phyloP scores from a whole-genome alignment of 2,888 invertebrate genomes.

The Andrena flavipes region DNA sequence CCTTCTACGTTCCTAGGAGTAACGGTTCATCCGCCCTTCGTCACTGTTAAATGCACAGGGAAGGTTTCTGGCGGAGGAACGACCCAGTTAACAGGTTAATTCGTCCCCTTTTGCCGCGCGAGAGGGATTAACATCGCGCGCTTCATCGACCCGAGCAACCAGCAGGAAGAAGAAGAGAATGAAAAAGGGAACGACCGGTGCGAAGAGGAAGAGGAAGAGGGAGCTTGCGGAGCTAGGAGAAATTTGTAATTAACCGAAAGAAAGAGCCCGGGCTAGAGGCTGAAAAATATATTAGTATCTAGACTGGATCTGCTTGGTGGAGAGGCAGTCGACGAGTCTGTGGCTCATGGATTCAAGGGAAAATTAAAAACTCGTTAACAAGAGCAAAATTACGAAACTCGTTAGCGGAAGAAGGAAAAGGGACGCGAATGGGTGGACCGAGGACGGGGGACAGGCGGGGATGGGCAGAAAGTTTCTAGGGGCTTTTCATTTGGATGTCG shows the following conservation, averaged over 20 bases:
- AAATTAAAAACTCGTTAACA: constrained; percentile 70
- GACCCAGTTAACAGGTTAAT: constrained; percentile 9
- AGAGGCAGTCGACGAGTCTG: not conserved
- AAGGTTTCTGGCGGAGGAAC: not conserved
- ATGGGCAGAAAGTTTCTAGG: constrained; percentile 32
- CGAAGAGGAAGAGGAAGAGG: not conserved
- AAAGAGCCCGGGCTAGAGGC: constrained; percentile 15
- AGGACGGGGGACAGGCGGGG: not conserved
- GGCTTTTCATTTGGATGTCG: constrained; percentile 51
- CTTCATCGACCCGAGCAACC: not conserved
- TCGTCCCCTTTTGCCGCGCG: constrained; percentile 4
- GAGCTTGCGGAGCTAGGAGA: constrained; percentile 1
- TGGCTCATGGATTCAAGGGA: constrained; percentile 59
- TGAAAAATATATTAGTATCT: constrained; percentile 61
- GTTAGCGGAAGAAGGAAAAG: constrained; percentile 56
- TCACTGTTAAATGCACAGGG: not conserved
- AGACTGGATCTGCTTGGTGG: constrained; percentile 13
- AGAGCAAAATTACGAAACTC: constrained; percentile 69
- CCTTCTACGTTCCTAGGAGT: not conserved
- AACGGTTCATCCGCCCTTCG: not conserved
- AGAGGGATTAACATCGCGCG: not conserved
- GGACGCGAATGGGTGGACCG: not conserved
- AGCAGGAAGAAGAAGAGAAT: not conserved
- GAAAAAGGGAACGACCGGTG: not conserved
- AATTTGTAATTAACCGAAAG: constrained; percentile 56